Base-by-base conservation (phyloP, 2,888 invertebrate genomes). In the Quadroppia sp. region DNA sequence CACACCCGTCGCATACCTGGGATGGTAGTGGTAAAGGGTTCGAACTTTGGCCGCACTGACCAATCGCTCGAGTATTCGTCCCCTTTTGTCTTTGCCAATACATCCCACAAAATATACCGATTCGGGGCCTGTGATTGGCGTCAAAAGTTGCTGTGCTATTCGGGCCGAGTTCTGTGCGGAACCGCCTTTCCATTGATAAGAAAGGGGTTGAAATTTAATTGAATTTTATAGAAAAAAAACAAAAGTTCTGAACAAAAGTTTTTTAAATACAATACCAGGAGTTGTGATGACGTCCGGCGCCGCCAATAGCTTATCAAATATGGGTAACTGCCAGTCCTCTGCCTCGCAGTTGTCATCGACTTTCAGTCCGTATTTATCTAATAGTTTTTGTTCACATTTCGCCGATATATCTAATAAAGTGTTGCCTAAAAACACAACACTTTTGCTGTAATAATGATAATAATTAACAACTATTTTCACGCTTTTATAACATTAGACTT, bases 151-250 rank as follows among this genome's bases (percentile, higher is more conserved):
- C 25, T 76, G 74, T 25, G 76, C 71, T 1, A 77, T 69, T 2
- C 77, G 30, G 28, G 77, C 77, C 0, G 76, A 73, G 36, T 77
- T 77, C 48, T 77, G 77, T 13, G 76, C 71, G 0, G 77, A 76
- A 13, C 77, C 67, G 11, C 67, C 67, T 67, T 40, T 20, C 23
- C 20, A 13, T 23, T 53, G 3, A 25, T 13, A 30, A 61, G 1
- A 61, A 61, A 25, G 25, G 11, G 56, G 3, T 28, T 59, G 20
- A 59, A 59, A 6, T 59, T 61, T 61, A 15, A 61, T 25, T 32
- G 61, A 28, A 61, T 61, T 4, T 25, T 9, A 25, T 59, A n/a
- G n/a, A n/a, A n/a, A n/a, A n/a, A 50, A 50, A n/a, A 50, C 17
- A n/a, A n/a, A n/a, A 4, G n/a, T n/a, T n/a, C n/a, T n/a, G n/a